These are phyloP conservation scores for Aegithalos caudatus DNA, from an alignment of 2,113 vertebrate species.

Conservation along the genomic window DNA sequence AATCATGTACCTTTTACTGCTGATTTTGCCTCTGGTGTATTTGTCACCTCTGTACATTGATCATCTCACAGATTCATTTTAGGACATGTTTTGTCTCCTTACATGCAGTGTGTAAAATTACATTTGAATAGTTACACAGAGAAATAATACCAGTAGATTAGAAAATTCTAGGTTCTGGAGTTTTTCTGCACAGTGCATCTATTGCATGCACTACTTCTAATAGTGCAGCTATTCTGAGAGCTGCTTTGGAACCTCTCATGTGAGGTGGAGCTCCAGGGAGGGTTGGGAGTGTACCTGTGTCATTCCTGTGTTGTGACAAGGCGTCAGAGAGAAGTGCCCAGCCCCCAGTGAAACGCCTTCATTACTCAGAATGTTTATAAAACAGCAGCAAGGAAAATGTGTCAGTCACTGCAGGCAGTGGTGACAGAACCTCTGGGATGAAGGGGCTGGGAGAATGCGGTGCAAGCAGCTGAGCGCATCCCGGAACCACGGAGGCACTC, in stretches of 20 bases:
- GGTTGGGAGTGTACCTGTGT: not conserved
- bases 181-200: not conserved
- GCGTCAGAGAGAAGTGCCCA: not conserved
- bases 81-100: not conserved
- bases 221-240: too few relatives aligned
- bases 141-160: not conserved
- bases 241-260: not conserved
- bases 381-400: not conserved
- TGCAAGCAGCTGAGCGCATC: not conserved
- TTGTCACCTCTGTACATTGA: not conserved
- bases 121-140: not conserved
- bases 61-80: not conserved
- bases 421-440: not conserved
- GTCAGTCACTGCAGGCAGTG: conserved; percentile 19
- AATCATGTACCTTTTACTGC: not conserved
- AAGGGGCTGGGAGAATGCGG: too few relatives aligned
- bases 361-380: conserved; percentile 52
- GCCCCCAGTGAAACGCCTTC: not conserved
- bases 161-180: not conserved
- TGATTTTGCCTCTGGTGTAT: not conserved
- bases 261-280: not conserved
- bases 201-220: too few relatives aligned
- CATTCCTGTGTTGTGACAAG: conserved; percentile 57
- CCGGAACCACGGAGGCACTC: accelerated
- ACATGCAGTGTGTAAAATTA: not conserved